Base-by-base conservation (phyloP, 2,113 vertebrate species). In the Riparia riparia region DNA sequence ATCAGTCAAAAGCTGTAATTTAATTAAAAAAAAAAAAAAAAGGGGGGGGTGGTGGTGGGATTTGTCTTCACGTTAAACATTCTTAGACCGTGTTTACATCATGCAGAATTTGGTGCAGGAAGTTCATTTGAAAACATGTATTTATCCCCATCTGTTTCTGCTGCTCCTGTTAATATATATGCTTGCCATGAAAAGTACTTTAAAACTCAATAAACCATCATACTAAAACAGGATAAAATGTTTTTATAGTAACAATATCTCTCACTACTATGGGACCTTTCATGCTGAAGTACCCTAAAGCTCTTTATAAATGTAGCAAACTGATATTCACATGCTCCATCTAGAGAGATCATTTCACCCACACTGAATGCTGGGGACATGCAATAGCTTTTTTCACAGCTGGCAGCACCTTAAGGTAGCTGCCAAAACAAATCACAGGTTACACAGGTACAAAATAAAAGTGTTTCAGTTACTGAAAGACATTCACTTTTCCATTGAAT, bases 171-270 rank as follows among this genome's bases (percentile, higher is more conserved):
- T 95, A 86, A 93, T 83, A 89, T 74, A 94, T 81, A 89, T 64
- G 49, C 88, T 94, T 96, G 88, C 72, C 80, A 61, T 79, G 86
- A 78, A 61, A 89, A 95, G 76, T 86, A 89, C 77, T 93, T 94
- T 94, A 92, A 86, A 94, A 95, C 82, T 96, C 96, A 92, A 89
- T 95, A 96, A 95, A 79, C 77, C 77, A 78, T 95, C 92, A 84
- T 54, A 78, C 76, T 96, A 92, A 95, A 96, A 84, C 45, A 92
- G 57, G 86, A 90, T 96, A 89, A 92, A 96, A 92, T 95, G 90
- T 93, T 97, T 96, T 95, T 92, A 96, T 96, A 89, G 95, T 93
- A 96, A 96, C 95, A 94, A 90, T 96, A 93, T 96, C 96, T 96
- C 93, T 95, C 74, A 17, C 60, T 81, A 76, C 82, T 90, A 90